A percentile compares a stretch with the other conserved stretches of the same genome.
phyloP scores from a whole-genome alignment of 2,888 invertebrate genomes.

The Amiota mariae region DNA sequence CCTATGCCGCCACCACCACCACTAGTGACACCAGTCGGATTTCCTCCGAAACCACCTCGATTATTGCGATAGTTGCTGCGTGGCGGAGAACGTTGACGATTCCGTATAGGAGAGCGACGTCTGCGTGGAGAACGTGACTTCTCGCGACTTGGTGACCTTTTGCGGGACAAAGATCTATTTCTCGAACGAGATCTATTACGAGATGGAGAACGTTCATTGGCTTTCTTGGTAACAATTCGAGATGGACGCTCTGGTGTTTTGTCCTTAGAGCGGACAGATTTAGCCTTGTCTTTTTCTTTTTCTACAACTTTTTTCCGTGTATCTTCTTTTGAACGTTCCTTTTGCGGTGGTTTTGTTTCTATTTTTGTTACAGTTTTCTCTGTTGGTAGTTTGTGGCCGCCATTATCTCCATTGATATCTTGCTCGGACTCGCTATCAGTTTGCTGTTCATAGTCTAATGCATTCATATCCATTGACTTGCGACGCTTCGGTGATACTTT shows the following conservation, averaged over 20 bases:
- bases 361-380: conserved; percentile 2
- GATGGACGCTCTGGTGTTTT: conserved; percentile 27
- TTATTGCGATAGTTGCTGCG: not conserved
- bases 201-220: conserved; percentile 24
- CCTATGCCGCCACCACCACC: conserved; percentile 7
- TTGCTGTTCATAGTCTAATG: conserved; percentile 81
- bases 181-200: conserved; percentile 36
- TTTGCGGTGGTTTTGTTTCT: conserved; percentile 20
- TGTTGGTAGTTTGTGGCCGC: not conserved
- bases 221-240: too few relatives aligned
- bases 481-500: conserved; percentile 58
- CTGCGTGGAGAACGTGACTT: conserved; percentile 51
- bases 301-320: conserved; percentile 45
- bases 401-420: conserved; percentile 71
- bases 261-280: conserved; percentile 31
- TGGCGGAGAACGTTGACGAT: conserved; percentile 62
- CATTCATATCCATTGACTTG: conserved; percentile 80
- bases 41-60: conserved; percentile 42
- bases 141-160: conserved; percentile 52
- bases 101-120: conserved; percentile 60
- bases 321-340: conserved; percentile 8
- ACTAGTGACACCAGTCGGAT: conserved; percentile 30
- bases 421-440: conserved; percentile 75
- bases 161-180: conserved; percentile 46
- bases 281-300: conserved; percentile 43